Percentiles rank a stretch among this genome's conserved stretches.
Conservation (phyloP, 2,113 vertebrate species). For the Thunnus maccoyii region DNA sequence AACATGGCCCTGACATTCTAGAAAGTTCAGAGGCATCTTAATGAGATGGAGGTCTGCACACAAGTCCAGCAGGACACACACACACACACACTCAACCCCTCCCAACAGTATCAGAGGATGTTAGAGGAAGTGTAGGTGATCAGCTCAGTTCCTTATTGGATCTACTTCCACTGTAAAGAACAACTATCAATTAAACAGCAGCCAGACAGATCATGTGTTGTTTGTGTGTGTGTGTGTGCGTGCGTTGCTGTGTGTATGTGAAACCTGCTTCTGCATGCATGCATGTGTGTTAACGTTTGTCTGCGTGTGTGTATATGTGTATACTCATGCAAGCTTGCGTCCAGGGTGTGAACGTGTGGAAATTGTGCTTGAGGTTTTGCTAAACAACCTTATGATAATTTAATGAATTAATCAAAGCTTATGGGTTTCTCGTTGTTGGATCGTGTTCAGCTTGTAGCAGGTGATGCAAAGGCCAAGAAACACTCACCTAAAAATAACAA, state of each 20-base stretch:
- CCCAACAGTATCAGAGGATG: conserved; percentile 45
- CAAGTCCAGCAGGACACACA: conserved; percentile 4
- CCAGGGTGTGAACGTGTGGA: conserved; percentile 34
- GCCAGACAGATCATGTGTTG: conserved; percentile 39
- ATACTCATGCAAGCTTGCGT: not conserved
- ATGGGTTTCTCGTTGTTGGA: conserved; percentile 56
- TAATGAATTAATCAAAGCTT: conserved; percentile 67
- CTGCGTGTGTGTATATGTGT: not conserved
- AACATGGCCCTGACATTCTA: conserved; percentile 71
- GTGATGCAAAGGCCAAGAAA: conserved; percentile 23
- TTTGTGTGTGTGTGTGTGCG: not conserved
- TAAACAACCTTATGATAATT: conserved; percentile 64
- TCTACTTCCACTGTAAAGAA: conserved; percentile 60
- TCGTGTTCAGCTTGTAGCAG: conserved; percentile 54
- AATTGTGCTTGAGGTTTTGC: conserved; percentile 36
- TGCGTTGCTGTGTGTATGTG: not conserved
- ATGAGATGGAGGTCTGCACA: conserved; percentile 68
- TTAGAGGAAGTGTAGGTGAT: conserved; percentile 61
- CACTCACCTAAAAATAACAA: conserved; percentile 59
- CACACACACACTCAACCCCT: not conserved
- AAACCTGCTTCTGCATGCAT: too few species aligned
- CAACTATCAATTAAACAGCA: conserved; percentile 61
- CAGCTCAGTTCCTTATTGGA: conserved; percentile 58
- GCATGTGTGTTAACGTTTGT: not conserved
- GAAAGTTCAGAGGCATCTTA: conserved; percentile 74